These are phyloP conservation scores for Agraylea sexmaculata DNA, from an alignment of 1,140 invertebrate genomes.

Conservation along the genomic window DNA sequence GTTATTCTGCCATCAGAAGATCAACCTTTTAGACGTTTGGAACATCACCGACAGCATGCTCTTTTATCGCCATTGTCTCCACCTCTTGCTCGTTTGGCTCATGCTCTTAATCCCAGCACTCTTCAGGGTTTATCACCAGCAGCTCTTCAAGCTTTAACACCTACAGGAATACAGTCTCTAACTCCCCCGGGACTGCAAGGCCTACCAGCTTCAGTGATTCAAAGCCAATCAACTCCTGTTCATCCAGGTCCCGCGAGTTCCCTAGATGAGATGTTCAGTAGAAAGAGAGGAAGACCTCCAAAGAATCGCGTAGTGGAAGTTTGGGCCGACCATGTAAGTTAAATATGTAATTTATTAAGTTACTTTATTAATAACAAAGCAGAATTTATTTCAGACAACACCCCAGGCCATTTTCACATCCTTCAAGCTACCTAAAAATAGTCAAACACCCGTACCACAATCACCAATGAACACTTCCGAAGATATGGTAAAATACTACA, in stretches of 20 bases:
- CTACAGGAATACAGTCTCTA: slow-evolving; percentile 38
- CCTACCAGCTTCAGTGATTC: slow-evolving; percentile 8
- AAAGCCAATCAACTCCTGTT: slow-evolving; percentile 36
- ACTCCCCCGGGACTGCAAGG: slow-evolving; percentile 31
- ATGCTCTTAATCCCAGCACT: slow-evolving; percentile 14
- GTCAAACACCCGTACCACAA: slow-evolving; percentile 37
- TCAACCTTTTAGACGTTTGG: slow-evolving; percentile 72
- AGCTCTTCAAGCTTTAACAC: slow-evolving; percentile 9
- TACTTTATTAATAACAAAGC: neutral
- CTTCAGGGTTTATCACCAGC: slow-evolving; percentile 11
- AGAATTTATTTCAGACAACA: slow-evolving; percentile 38
- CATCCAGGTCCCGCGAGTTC: slow-evolving; percentile 59
- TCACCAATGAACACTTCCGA: slow-evolving; percentile 40
- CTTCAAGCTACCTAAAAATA: slow-evolving; percentile 75
- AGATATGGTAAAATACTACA: no score
- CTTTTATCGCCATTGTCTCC: slow-evolving; percentile 43
- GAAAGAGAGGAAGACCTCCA: slow-evolving; percentile 80
- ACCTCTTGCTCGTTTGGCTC: slow-evolving; percentile 36
- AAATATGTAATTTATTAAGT: slow-evolving; percentile 1
- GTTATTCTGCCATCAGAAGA: slow-evolving; percentile 67
- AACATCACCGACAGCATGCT: slow-evolving; percentile 83
- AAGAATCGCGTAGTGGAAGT: slow-evolving; percentile 87
- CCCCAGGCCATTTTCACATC: slow-evolving; percentile 88
- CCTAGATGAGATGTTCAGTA: slow-evolving; percentile 77
- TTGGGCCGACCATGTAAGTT: slow-evolving; percentile 67